Conservation (phyloP, 30 jellyfish, hydroid and myxozoan species). For the Aurelia aurita complex sp. Pacific region DNA sequence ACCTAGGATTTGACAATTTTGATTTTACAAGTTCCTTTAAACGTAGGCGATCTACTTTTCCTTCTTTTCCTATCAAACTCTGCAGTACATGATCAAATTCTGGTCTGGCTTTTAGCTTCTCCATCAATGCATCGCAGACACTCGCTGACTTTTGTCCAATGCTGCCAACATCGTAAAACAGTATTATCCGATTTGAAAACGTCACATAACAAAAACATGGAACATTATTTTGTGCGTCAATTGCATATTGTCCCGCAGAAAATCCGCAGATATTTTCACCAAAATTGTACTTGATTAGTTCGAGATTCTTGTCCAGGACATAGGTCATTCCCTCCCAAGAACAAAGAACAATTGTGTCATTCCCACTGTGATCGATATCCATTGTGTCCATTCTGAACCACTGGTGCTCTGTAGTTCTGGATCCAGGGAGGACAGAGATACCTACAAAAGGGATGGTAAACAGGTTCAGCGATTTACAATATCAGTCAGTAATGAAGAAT, state of each 20-base stretch:
- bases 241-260: conserved; percentile 85
- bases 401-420: conserved; percentile 70
- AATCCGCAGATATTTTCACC: conserved; percentile 92
- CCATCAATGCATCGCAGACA: conserved; percentile 69
- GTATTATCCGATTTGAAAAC: conserved; percentile 66
- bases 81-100: conserved; percentile 22
- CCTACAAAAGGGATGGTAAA: background rate
- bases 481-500: no score
- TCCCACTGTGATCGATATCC: conserved; percentile 69
- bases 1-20: conserved; percentile 9
- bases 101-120: conserved; percentile 42
- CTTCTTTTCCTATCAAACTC: conserved; percentile 42
- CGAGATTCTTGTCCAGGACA: conserved; percentile 62
- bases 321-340: conserved; percentile 95
- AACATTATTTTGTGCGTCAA: conserved; percentile 37
- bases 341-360: conserved; percentile 85
- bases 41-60: conserved; percentile 61
- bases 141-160: conserved; percentile 54
- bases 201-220: conserved; percentile 95
- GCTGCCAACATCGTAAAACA: conserved; percentile 61
- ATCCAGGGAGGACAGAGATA: conserved; percentile 17
- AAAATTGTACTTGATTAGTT: conserved; percentile 62
- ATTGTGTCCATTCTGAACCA: conserved; percentile 82
- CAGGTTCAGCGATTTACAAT: no score
- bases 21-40: conserved; percentile 41